Evolutionary conservation across 2,888 invertebrate species (phyloP), one percentile per base, ranked within the genome.

Genomic region (Noctua janthina): DNA sequence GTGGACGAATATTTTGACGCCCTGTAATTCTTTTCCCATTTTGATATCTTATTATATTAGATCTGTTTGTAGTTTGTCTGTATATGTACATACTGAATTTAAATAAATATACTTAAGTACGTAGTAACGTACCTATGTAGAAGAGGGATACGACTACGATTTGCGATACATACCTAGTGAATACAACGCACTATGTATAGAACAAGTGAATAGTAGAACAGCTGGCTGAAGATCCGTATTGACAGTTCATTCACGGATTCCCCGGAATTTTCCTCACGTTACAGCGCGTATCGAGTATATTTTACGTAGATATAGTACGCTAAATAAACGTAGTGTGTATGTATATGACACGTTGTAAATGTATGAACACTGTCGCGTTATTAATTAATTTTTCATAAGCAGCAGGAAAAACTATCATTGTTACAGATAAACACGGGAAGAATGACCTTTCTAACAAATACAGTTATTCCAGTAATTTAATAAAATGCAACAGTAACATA

Each of bases 221-320:
- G 29, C 11, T 64, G 54, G 15, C n/a, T 49, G 39, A 29, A 66
- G 13, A 66, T 17, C 8, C 39, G n/a, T 35, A 67, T 51, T 67
- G n/a, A 17, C n/a, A 54, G 35, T 77, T 68, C 59, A 68, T 83
- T 81, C 67, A 77, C 6, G 51, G 23, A 46, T 83, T 83, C 62
- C 35, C n/a, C 23, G 46, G 68, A 83, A 54, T 68, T 76, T 46
- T 54, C 17, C 15, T 51, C n/a, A 35, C 23, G 23, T 29, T 39
- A 8, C 23, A 5, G 13, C 39, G 2, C n/a, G 23, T 75, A 29
- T 51, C 23, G 29, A n/a, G 15, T 39, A 17, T n/a, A 2, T 56
- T 29, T 17, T n/a, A 64, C n/a, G 20, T 56, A 68, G 43, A 23
- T 35, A 46, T 75, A 29, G 15, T 46, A 20, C n/a, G 7, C 1